Percentiles rank a stretch among this genome's conserved stretches.
Evolutionary conservation across 2,888 invertebrate species (phyloP).

Genomic region (Drosophila cognata): DNA sequence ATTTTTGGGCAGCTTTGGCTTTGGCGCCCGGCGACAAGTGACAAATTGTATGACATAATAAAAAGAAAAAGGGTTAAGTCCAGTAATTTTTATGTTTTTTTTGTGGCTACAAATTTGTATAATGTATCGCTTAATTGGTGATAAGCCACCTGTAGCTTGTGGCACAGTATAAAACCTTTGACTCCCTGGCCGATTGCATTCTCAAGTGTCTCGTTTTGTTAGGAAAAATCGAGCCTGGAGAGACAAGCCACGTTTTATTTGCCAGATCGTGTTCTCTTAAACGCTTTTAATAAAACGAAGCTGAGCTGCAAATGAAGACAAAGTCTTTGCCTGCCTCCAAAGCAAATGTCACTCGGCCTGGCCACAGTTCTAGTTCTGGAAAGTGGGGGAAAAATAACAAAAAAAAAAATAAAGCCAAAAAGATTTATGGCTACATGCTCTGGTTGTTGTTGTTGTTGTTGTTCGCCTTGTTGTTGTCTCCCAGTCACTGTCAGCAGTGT

Average conservation of each 20-base stretch:
- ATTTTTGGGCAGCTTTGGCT: slow-evolving; percentile 31
- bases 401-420: slow-evolving; percentile 19
- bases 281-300: slow-evolving; percentile 54
- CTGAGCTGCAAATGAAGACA: slow-evolving; percentile 69
- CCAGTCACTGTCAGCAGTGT: slow-evolving; percentile 55
- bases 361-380: slow-evolving; percentile 62
- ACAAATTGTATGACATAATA: slow-evolving; percentile 75
- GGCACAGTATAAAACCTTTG: slow-evolving; percentile 20
- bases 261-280: slow-evolving; percentile 54
- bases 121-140: slow-evolving; percentile 84
- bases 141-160: slow-evolving; percentile 83
- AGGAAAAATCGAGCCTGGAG: slow-evolving; percentile 62
- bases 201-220: slow-evolving; percentile 45
- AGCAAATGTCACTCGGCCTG: slow-evolving; percentile 63
- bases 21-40: slow-evolving; percentile 60
- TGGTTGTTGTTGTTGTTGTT: slow-evolving; percentile 25
- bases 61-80: slow-evolving; percentile 56
- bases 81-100: slow-evolving; percentile 15
- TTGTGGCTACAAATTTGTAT: slow-evolving; percentile 82
- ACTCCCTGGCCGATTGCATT: slow-evolving; percentile 50
- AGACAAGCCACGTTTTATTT: slow-evolving; percentile 31
- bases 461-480: slow-evolving; percentile 42
- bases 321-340: slow-evolving; percentile 49
- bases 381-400: slow-evolving; percentile 30
- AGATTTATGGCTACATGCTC: slow-evolving; percentile 69